Percentiles rank a stretch among this genome's conserved stretches.
These are phyloP conservation scores for Molossus alvarezi DNA, from an alignment of 2,797 vertebrate genomes.

Conservation along the genomic window DNA sequence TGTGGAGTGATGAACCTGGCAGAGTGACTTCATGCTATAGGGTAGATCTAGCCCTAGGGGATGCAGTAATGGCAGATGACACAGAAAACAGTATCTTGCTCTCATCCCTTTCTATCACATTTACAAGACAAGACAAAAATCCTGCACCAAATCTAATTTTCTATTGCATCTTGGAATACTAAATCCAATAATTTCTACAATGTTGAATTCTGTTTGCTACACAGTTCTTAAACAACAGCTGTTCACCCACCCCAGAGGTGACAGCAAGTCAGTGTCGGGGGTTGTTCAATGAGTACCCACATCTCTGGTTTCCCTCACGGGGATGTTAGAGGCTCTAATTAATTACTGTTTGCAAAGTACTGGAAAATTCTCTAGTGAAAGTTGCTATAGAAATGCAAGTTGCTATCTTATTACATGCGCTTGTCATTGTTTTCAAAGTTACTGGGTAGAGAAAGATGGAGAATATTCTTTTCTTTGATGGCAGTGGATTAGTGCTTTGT, in stretches of 20 bases:
- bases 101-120: neutral
- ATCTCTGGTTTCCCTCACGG: slow-evolving; percentile 40
- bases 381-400: slow-evolving; percentile 69
- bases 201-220: slow-evolving; percentile 41
- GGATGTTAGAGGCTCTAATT: slow-evolving; percentile 65
- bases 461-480: slow-evolving; percentile 17
- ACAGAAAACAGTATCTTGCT: neutral
- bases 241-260: slow-evolving; percentile 67
- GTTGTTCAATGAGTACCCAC: neutral
- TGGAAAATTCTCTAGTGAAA: slow-evolving; percentile 69
- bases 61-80: neutral
- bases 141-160: neutral
- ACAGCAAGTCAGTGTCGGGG: neutral
- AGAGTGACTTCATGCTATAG: neutral
- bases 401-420: slow-evolving; percentile 22
- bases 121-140: neutral
- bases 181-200: neutral
- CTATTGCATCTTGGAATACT: slow-evolving; percentile 31
- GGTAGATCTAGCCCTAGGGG: slow-evolving; percentile 30
- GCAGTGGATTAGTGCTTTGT: neutral
- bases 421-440: slow-evolving; percentile 71
- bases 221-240: slow-evolving; percentile 69
- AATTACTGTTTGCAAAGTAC: slow-evolving; percentile 74
- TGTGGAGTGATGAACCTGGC: neutral
- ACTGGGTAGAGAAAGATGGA: slow-evolving; percentile 41